Percentiles rank a stretch among this genome's conserved stretches.
Conservation (phyloP, 2,888 invertebrate species). For the Calliopum simillimum region DNA sequence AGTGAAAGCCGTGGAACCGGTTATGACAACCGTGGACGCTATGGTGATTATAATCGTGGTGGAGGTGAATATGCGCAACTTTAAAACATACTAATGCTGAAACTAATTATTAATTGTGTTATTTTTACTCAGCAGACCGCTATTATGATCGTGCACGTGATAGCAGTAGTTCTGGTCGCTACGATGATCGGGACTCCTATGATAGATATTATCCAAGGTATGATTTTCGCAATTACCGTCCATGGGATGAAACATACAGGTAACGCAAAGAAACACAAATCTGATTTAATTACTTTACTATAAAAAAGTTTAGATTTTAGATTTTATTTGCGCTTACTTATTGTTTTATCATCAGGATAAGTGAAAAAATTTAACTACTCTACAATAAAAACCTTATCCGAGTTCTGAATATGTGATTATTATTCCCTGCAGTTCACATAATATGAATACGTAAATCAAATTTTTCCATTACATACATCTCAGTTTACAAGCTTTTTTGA, state of each 20-base stretch:
- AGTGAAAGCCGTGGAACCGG: conserved; percentile 57
- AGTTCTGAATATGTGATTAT: too few species aligned
- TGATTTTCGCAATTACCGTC: conserved; percentile 66
- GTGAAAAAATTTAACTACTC: too few species aligned
- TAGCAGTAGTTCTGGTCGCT: conserved; percentile 32
- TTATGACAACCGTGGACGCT: conserved; percentile 54
- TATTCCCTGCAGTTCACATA: too few species aligned
- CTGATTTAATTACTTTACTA: too few species aligned
- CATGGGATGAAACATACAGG: conserved; percentile 67
- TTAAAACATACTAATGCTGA: neutral
- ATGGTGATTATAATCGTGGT: conserved; percentile 49
- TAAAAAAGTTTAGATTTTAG: too few species aligned
- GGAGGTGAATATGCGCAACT: conserved; percentile 40
- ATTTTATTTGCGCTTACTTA: too few species aligned
- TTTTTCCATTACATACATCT: too few species aligned
- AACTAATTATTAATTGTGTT: neutral
- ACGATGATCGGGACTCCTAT: conserved; percentile 58
- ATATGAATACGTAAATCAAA: too few species aligned
- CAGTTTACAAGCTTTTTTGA: too few species aligned
- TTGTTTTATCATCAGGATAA: too few species aligned
- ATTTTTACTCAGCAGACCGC: conserved; percentile 54
- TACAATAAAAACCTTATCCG: too few species aligned
- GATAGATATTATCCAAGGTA: conserved; percentile 64
- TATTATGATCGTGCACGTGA: conserved; percentile 59
- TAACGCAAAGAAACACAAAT: conserved; percentile 51